These are phyloP conservation scores for Hyperoplus immaculatus DNA, from an alignment of 2,797 vertebrate species.

Conservation along the genomic window DNA sequence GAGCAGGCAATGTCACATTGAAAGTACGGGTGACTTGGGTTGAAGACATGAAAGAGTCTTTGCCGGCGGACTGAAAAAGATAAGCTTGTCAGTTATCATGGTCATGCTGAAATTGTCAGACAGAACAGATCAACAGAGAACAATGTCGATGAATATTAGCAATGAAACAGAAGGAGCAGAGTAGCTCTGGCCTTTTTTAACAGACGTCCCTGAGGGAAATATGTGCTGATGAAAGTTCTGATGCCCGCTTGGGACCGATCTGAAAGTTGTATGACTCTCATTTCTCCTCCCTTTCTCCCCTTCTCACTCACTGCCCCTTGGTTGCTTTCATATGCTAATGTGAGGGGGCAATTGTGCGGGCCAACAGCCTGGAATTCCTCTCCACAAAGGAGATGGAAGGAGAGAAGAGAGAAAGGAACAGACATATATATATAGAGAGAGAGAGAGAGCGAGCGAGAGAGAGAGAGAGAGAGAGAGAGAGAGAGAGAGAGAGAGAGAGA, in stretches of 20 bases:
- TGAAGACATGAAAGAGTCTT: background rate
- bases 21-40: background rate
- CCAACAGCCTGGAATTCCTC: constrained; percentile 81
- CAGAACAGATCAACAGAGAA: constrained; percentile 13
- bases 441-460: constrained; percentile 57
- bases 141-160: constrained; percentile 7
- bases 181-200: constrained; percentile 12
- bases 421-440: constrained; percentile 55
- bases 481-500: constrained; percentile 57
- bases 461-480: constrained; percentile 43
- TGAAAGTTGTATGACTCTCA: constrained; percentile 70
- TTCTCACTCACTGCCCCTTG: constrained; percentile 62
- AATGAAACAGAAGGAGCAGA: background rate
- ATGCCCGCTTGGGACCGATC: constrained; percentile 51
- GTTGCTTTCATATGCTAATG: constrained; percentile 85
- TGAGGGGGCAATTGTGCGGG: constrained; percentile 67
- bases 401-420: constrained; percentile 59
- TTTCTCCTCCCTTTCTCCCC: constrained; percentile 56
- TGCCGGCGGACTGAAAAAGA: background rate
- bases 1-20: background rate
- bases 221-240: constrained; percentile 37
- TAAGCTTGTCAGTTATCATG: constrained; percentile 10
- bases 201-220: constrained; percentile 17
- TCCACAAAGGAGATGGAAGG: constrained; percentile 76
- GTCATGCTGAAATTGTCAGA: constrained; percentile 25